Percentiles rank a stretch among this genome's conserved stretches.
Conservation (phyloP, 2,113 vertebrate species). For the Phalacrocorax brasilianus region DNA sequence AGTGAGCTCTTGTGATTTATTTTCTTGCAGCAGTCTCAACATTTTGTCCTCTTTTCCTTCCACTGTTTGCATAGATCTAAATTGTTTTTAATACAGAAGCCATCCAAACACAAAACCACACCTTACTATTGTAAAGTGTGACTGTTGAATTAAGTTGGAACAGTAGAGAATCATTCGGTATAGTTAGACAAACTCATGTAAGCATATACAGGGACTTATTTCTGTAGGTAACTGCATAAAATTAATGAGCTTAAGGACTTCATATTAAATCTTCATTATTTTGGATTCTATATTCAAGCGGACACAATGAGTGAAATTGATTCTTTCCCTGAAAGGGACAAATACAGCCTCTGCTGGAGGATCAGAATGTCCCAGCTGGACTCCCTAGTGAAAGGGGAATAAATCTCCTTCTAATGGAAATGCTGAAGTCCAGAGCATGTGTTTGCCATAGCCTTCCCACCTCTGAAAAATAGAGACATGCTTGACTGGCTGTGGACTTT, state of each 20-base stretch:
- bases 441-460: neutral
- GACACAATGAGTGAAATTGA: neutral
- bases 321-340: neutral
- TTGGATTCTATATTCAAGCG: neutral
- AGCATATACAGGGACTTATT: neutral
- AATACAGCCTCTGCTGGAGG: neutral
- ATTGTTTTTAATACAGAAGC: neutral
- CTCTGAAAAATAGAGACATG: neutral
- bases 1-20: neutral
- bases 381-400: neutral
- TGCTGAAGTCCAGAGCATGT: neutral
- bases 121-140: neutral
- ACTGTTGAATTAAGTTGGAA: neutral
- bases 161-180: neutral
- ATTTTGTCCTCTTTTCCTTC: neutral
- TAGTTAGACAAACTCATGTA: neutral
- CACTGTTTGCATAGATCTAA: neutral
- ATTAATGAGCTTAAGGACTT: neutral
- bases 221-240: neutral
- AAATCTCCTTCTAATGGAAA: neutral
- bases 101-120: neutral
- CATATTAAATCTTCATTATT: neutral
- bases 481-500: neutral
- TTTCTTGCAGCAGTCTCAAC: neutral
- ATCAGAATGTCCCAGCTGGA: neutral